Conservation (phyloP, 2,888 invertebrate species). For the Protodeltote pygarga region DNA sequence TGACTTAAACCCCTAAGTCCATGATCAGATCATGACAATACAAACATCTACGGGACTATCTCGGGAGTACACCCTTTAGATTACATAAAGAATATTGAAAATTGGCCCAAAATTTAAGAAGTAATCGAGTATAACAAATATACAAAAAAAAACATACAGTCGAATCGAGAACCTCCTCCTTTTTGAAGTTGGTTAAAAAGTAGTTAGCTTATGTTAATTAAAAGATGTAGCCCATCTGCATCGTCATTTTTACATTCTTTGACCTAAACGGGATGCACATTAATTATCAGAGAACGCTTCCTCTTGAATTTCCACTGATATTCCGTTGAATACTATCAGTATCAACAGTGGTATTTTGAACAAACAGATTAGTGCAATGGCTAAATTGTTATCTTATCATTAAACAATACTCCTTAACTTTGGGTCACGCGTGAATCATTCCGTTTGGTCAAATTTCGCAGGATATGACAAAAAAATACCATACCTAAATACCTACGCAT, state of each 20-base stretch:
- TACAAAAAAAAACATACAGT: too few relatives aligned
- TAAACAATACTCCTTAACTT: slow-evolving; percentile 12
- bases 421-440: slow-evolving; percentile 22
- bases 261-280: slow-evolving; percentile 69
- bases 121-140: too few relatives aligned
- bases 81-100: too few relatives aligned
- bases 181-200: too few relatives aligned
- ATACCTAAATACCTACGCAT: too few relatives aligned
- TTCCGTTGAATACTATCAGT: slow-evolving; percentile 73
- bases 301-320: slow-evolving; percentile 67
- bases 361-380: slow-evolving; percentile 64
- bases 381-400: slow-evolving; percentile 60
- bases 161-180: too few relatives aligned
- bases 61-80: too few relatives aligned
- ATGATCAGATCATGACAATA: too few relatives aligned
- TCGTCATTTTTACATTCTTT: slow-evolving; percentile 58
- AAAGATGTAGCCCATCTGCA: slow-evolving; percentile 4
- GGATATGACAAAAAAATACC: slow-evolving; percentile 14
- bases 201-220: too few relatives aligned
- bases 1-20: too few relatives aligned
- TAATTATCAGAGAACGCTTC: slow-evolving; percentile 75
- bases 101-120: too few relatives aligned
- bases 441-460: not conserved
- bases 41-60: too few relatives aligned
- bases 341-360: slow-evolving; percentile 58